phyloP scores from a whole-genome alignment of 2,113 vertebrate genomes.

The Melanostigma gelatinosum region DNA sequence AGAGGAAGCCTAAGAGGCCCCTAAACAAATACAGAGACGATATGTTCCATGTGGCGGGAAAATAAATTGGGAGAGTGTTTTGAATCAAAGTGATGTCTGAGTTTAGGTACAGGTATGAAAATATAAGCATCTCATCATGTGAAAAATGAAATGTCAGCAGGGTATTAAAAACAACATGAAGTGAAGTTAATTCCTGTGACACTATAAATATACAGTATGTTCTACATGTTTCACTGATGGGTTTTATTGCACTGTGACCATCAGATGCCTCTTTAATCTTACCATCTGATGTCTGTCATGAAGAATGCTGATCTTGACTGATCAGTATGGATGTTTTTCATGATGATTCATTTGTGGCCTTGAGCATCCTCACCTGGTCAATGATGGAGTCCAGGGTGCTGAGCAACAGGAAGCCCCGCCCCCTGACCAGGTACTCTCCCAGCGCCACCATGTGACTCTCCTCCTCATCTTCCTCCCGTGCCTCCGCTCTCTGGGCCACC shows the following conservation, averaged over 20 bases:
- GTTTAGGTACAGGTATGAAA: neutral
- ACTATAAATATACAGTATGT: neutral
- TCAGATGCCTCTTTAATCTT: slow-evolving; percentile 9
- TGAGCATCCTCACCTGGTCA: slow-evolving; percentile 86
- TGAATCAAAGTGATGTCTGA: neutral
- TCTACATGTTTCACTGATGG: neutral
- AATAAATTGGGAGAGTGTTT: too few relatives aligned
- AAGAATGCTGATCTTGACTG: neutral
- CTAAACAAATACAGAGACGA: slow-evolving; percentile 1
- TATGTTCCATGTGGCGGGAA: neutral
- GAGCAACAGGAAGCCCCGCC: slow-evolving; percentile 92
- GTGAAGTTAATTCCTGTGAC: neutral
- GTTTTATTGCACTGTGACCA: neutral
- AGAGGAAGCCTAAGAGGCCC: neutral
- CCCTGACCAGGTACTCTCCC: slow-evolving; percentile 94
- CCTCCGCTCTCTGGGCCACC: slow-evolving; percentile 90
- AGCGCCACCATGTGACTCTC: slow-evolving; percentile 95
- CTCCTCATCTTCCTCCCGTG: slow-evolving; percentile 92
- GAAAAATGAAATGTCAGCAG: neutral
- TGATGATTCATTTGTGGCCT: neutral
- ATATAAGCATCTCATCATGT: neutral
- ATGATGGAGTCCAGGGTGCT: slow-evolving; percentile 92
- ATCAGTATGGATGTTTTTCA: neutral
- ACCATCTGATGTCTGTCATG: neutral
- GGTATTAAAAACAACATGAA: neutral